A percentile compares a stretch with the other conserved stretches of the same genome.
Conservation (phyloP, 2,888 invertebrate species). For the Petrolisthes cinctipes region DNA sequence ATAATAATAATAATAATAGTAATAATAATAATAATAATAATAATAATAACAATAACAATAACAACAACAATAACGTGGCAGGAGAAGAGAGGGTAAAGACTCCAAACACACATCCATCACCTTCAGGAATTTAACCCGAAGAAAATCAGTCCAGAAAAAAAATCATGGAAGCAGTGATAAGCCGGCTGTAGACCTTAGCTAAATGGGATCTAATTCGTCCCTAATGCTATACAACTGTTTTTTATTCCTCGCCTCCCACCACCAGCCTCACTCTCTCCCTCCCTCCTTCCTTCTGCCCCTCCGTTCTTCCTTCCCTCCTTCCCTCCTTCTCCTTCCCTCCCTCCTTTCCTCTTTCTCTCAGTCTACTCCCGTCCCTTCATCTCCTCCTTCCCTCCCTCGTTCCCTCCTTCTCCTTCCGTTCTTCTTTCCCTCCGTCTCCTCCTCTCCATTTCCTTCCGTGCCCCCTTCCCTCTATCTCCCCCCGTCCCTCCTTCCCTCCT, state of each 20-base stretch:
- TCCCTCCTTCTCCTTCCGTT: not conserved
- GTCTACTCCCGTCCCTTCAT: not conserved
- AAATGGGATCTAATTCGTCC: conserved; percentile 26
- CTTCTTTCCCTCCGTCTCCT: not conserved
- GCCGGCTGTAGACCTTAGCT: not conserved
- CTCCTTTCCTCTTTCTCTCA: not conserved
- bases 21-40: not conserved
- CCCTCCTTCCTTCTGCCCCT: not conserved
- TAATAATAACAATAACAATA: not conserved
- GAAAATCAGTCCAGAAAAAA: conserved; percentile 3
- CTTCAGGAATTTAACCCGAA: not conserved
- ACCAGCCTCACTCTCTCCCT: not conserved
- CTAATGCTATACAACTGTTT: conserved; percentile 15
- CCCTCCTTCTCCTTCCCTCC: not conserved
- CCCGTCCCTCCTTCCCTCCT: no score
- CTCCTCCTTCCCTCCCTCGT: not conserved
- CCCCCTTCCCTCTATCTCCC: no score
- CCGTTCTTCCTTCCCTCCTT: not conserved
- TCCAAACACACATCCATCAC: not conserved
- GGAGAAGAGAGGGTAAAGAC: not conserved
- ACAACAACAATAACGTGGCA: not conserved
- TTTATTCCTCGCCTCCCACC: not conserved
- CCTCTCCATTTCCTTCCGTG: no score
- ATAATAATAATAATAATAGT: not conserved
- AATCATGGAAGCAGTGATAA: not conserved